Base-by-base conservation (phyloP, 1,140 invertebrate genomes). In the Neotoxoptera formosana region DNA sequence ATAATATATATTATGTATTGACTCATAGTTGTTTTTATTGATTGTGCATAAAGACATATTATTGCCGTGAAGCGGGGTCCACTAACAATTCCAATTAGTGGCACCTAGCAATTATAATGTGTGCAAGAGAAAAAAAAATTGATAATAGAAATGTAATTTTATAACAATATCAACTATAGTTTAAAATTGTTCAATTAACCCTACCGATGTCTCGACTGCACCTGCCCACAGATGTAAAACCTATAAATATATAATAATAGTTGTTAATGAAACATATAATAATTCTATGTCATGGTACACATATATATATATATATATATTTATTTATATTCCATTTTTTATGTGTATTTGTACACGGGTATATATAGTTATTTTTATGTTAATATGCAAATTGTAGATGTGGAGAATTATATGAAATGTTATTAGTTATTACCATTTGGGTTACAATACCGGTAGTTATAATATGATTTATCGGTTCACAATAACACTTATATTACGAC, bases 21-120 rank as follows among this genome's bases (percentile, higher is more conserved):
- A 30, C 14, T 76, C 60, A 76, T 76, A 76, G 30, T 76, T 76
- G 60, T 76, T 76, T 76, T 76, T 76, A 76, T 34, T 76, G 60
- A 76, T 76, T 76, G 60, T 76, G n/a, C n/a, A 76, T 76, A 76
- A 76, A 76, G 60, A 76, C 60, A n/a, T 76, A 76, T 76, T 67
- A n/a, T 25, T 21, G 51, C 17, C 30, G 60, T 76, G 14, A 76
- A 76, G 60, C 30, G 60, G 60, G n/a, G 25, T n/a, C 60, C 60
- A 34, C 60, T 20, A 76, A 76, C 60, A 76, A 76, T 76, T 34
- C n/a, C n/a, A 76, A 76, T 76, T 76, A 76, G 60, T 76, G n/a
- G 60, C 60, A 76, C 60, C 60, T 76, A 76, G 60, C 30, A 76
- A 76, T 76, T 76, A 76, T 76, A 76, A 76, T 67, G 30, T 76